These are phyloP conservation scores for Anarrhichthys ocellatus DNA, from an alignment of 2,113 vertebrate species.

Conservation along the genomic window DNA sequence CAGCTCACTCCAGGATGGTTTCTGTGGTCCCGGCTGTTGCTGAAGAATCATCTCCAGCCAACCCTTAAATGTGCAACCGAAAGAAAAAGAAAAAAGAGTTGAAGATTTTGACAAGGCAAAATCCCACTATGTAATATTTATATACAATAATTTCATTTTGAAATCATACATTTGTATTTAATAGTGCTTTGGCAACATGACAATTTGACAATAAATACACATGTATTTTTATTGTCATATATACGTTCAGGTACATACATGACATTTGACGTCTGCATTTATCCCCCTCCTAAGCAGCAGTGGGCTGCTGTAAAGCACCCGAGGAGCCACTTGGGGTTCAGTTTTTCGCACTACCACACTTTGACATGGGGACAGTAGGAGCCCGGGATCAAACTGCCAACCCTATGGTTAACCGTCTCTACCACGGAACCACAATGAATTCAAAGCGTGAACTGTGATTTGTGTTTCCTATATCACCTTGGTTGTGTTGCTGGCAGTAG, in stretches of 20 bases:
- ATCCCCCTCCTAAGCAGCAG: not conserved
- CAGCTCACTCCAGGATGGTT: constrained; percentile 18
- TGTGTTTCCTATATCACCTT: constrained; percentile 34
- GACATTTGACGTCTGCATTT: too few species aligned
- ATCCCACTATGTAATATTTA: not conserved
- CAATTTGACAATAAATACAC: not conserved
- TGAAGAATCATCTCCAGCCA: constrained; percentile 20
- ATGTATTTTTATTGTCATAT: too few species aligned
- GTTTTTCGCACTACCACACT: not conserved
- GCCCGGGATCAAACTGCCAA: not conserved
- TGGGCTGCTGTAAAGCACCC: too few species aligned
- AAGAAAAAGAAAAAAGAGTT: not conserved
- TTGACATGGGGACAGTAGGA: not conserved
- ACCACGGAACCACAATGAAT: constrained; percentile 1
- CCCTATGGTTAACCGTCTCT: not conserved
- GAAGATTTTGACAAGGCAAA: constrained; percentile 13
- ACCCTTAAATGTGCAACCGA: constrained; percentile 12
- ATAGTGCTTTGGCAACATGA: not conserved
- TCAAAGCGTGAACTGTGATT: constrained; percentile 35
- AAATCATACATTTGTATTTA: not conserved
- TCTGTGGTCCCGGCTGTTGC: constrained; percentile 19
- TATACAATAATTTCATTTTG: not conserved
- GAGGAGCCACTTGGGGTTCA: too few species aligned
- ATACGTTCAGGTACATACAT: too few species aligned
- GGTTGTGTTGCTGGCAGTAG: constrained; percentile 14